Evolutionary conservation across 2,888 invertebrate genomes (phyloP).

Genomic region (Nomada flava): DNA sequence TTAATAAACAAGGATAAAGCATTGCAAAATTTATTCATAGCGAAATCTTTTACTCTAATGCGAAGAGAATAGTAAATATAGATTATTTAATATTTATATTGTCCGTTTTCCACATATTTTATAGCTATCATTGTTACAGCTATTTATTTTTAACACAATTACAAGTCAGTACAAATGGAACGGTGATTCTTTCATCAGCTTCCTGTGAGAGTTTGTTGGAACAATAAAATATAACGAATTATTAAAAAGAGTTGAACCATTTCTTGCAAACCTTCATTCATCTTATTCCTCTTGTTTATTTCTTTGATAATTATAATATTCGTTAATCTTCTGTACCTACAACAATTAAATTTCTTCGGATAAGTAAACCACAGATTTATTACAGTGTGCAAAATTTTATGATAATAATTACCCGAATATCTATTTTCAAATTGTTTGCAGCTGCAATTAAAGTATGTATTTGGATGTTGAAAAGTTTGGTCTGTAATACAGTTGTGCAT

Average conservation of each 20-base stretch:
- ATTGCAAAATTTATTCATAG: conserved; percentile 9
- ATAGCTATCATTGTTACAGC: neutral
- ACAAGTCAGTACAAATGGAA: neutral
- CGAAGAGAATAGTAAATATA: neutral
- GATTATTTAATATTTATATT: conserved; percentile 4
- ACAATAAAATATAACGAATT: conserved; percentile 2
- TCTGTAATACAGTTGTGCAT: conserved; percentile 88
- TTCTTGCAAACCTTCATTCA: too few relatives aligned
- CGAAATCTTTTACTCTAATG: neutral
- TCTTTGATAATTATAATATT: neutral
- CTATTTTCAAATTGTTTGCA: conserved; percentile 34
- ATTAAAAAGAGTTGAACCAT: too few relatives aligned
- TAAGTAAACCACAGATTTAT: neutral
- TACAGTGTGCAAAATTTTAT: neutral
- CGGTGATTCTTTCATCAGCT: neutral
- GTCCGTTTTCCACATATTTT: neutral
- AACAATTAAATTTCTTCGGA: neutral
- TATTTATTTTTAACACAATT: conserved; percentile 13
- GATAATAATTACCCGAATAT: conserved; percentile 12
- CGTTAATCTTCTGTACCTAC: conserved; percentile 23
- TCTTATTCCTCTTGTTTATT: too few relatives aligned
- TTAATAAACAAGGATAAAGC: conserved; percentile 7
- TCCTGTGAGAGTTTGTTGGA: neutral
- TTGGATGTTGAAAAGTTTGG: conserved; percentile 93
- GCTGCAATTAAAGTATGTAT: conserved; percentile 92